Base-by-base conservation (phyloP, 2,797 vertebrate species). In the Antrozous pallidus region DNA sequence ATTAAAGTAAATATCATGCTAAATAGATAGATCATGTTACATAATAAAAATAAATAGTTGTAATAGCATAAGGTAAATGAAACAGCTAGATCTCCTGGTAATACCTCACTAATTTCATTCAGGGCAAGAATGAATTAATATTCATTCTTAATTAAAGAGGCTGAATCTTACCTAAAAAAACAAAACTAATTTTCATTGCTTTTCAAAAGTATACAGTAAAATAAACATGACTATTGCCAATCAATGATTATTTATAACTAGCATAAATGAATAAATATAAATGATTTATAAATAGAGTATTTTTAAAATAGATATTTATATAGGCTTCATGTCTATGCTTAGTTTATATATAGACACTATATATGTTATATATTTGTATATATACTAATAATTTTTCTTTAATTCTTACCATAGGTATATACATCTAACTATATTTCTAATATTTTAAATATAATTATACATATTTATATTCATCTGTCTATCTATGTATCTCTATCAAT, bases 261-360 rank as follows among this genome's bases (percentile, higher is more conserved):
- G 54, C 1, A 6, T 10, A 54, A 93, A 3, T 91, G 54, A 94
- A 83, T 93, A 91, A 92, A 65, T 83, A 51, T 80, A 96, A 90
- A 86, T 96, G 80, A 86, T 91, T 45, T 54, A 2, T 74, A 73
- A 47, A 47, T 83, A 61, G 82, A 54, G 56, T 92, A n/a, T 36
- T 40, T 80, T 94, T 77, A 63, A 81, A 84, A 49, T 58, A 88
- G 3, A 16, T 82, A 81, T 70, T 80, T 85, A 9, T 38, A 24
- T 88, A 92, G 22, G 0, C 47, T 74, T 54, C 36, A 75, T 33
- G 22, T 88, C 47, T 28, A 24, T 75, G 18, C 65, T 86, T 92
- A 70, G 13, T 51, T 71, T 93, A 58, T 8, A 17, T 42, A 31
- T 69, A 79, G 18, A 79, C 6, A 61, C 20, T 65, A 22, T 33